Conservation (phyloP, 1,140 invertebrate genomes). For the Anastrepha obliqua region DNA sequence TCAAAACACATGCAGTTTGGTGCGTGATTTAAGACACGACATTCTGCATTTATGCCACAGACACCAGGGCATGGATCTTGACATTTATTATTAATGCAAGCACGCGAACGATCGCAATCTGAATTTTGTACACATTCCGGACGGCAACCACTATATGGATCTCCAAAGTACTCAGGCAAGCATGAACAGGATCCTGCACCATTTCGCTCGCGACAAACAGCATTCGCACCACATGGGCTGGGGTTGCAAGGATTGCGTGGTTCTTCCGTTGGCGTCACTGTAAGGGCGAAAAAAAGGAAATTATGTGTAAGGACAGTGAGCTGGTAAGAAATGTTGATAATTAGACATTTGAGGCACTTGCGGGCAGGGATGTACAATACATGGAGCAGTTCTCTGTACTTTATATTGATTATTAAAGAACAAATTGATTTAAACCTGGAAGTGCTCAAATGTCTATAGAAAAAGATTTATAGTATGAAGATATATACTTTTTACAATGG, state of each 20-base stretch:
- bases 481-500: constrained; percentile 71
- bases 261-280: constrained; percentile 72
- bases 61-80: constrained; percentile 83
- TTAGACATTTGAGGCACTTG: constrained; percentile 12
- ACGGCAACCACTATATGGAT: constrained; percentile 82
- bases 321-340: neutral
- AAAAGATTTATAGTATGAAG: constrained; percentile 60
- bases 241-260: constrained; percentile 80
- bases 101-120: constrained; percentile 80
- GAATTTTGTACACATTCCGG: constrained; percentile 85
- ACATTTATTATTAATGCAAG: constrained; percentile 83
- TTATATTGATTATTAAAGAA: too few species aligned
- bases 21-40: constrained; percentile 82
- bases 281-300: neutral
- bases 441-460: neutral
- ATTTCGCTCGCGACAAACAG: constrained; percentile 85
- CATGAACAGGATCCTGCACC: constrained; percentile 86
- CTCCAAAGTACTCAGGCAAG: constrained; percentile 83
- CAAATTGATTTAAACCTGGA: neutral
- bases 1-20: constrained; percentile 85
- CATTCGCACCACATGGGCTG: constrained; percentile 87
- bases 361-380: neutral
- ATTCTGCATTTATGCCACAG: constrained; percentile 82
- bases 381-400: neutral
- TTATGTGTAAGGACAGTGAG: neutral